phyloP scores from a whole-genome alignment of 2,797 vertebrate genomes.

The Parauchenoglanis punctatus region DNA sequence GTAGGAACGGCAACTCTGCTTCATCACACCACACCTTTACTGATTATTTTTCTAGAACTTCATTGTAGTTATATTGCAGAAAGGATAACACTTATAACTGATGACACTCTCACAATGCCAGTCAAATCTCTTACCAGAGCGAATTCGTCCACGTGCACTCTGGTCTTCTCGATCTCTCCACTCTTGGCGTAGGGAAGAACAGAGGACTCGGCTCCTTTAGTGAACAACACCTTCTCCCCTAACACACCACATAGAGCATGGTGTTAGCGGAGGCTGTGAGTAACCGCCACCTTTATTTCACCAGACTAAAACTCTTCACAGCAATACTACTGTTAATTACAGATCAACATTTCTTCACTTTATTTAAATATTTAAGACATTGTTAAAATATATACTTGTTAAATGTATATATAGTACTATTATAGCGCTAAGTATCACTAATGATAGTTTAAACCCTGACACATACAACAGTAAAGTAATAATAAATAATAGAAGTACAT shows the following conservation, averaged over 20 bases:
- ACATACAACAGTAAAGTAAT: neutral
- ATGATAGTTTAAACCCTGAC: neutral
- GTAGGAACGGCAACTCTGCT: neutral
- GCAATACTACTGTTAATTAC: neutral
- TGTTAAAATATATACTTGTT: neutral
- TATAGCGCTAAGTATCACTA: neutral
- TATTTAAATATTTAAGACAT: neutral
- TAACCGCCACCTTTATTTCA: neutral
- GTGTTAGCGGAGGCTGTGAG: neutral
- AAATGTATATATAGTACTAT: neutral
- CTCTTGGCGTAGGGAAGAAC: constrained; percentile 85
- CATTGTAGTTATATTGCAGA: neutral
- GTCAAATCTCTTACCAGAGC: constrained; percentile 81
- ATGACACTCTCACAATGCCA: neutral
- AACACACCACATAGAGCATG: constrained; percentile 1
- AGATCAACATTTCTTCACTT: neutral
- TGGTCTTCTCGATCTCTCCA: constrained; percentile 93
- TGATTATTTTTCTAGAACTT: neutral
- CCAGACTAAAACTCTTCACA: neutral
- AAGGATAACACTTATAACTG: neutral
- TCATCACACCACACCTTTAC: neutral
- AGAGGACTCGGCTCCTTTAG: constrained; percentile 95
- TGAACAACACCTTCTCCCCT: constrained; percentile 92
- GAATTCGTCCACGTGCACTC: constrained; percentile 94
- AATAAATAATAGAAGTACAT: neutral